Conservation (phyloP, 2,888 invertebrate genomes). For the Drosophila demipolita region DNA sequence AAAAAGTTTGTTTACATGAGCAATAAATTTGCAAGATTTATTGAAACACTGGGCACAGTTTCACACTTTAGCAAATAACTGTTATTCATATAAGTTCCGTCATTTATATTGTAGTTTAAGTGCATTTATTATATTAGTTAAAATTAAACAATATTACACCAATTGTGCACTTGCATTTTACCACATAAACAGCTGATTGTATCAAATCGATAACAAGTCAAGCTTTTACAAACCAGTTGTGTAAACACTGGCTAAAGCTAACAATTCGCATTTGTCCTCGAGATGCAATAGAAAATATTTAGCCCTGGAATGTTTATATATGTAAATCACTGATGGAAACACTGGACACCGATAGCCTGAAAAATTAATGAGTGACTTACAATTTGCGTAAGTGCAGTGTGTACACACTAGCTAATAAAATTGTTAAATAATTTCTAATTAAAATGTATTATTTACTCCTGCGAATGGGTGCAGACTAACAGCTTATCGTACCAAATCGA, state of each 20-base stretch:
- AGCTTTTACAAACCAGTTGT: background rate
- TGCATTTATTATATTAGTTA: background rate
- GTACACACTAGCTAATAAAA: background rate
- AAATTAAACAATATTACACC: background rate
- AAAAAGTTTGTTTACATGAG: background rate
- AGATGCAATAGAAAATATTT: background rate
- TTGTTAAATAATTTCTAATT: background rate
- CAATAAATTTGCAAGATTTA: background rate
- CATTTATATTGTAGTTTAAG: background rate
- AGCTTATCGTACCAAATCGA: background rate
- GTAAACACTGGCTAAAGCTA: background rate
- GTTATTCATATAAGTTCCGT: background rate
- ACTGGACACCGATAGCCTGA: background rate
- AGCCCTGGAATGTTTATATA: background rate
- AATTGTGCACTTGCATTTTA: background rate
- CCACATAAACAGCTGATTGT: background rate
- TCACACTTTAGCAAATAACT: background rate
- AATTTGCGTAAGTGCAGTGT: background rate
- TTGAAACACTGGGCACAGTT: background rate
- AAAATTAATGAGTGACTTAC: background rate
- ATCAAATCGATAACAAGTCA: background rate
- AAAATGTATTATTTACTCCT: background rate
- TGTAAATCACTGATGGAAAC: background rate
- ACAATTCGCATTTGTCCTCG: slow-evolving; percentile 34
- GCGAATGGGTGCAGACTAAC: background rate